These are phyloP conservation scores for Wasmannia auropunctata DNA, from an alignment of 1,140 invertebrate genomes.

Conservation along the genomic window DNA sequence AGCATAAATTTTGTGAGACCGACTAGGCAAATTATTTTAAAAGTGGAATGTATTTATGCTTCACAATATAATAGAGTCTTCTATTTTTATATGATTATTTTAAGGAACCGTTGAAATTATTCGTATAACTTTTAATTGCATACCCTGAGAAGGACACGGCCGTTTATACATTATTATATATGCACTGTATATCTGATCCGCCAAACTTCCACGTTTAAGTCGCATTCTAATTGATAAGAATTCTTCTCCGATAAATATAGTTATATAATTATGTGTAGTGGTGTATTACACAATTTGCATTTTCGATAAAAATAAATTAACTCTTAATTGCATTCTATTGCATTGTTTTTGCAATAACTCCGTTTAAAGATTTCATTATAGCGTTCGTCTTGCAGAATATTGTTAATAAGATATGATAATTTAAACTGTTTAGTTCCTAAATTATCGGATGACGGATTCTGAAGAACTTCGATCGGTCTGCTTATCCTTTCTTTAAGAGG, in stretches of 20 bases:
- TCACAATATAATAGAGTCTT: constrained; percentile 37
- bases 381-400: too few relatives aligned
- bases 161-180: not conserved
- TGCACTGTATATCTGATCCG: not conserved
- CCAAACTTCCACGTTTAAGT: constrained; percentile 33
- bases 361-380: too few relatives aligned
- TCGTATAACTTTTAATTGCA: constrained; percentile 41
- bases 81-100: constrained; percentile 56
- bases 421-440: too few relatives aligned
- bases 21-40: constrained; percentile 7
- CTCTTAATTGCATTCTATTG: too few relatives aligned
- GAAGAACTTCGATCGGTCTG: not conserved
- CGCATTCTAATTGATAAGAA: constrained; percentile 9
- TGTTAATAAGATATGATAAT: too few relatives aligned
- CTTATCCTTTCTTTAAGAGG: too few relatives aligned
- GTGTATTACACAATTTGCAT: constrained; percentile 18
- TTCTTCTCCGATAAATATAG: constrained; percentile 16
- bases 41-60: constrained; percentile 9
- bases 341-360: not conserved
- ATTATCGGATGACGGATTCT: too few relatives aligned
- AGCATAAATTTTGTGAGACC: constrained; percentile 1
- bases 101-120: constrained; percentile 3
- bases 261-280: constrained; percentile 10
- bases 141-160: not conserved
- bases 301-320: not conserved